Evolutionary conservation across 2,888 invertebrate genomes (phyloP), one percentile per base, ranked within the genome.

Genomic region (Steinernema scapterisci): DNA sequence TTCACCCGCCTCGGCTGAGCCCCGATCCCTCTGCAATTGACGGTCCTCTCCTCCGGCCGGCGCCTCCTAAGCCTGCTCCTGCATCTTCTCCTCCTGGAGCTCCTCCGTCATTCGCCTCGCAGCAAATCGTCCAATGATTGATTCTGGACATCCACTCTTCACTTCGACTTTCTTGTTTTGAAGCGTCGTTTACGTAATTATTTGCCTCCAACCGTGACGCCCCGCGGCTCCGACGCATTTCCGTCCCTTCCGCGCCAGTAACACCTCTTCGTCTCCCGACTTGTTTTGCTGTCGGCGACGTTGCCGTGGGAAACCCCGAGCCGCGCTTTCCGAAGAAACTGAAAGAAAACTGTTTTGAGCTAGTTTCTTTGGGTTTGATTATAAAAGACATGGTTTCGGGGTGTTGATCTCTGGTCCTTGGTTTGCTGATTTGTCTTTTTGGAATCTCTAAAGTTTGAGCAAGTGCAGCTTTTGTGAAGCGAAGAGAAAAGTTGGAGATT

Each of bases 81-180:
- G 38, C 38, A 21, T 19, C 23, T 21, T 9, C 52, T 52, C 23
- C 21, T 3, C 38, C 38, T 38, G 5, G 38, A 38, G 9, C 38
- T 38, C 38, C 38, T 38, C 38, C 38, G 38, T 38, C 38, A 21
- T 63, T 38, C 25, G 25, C 16, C 31, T 63, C 63, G 19, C 11
- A 63, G 13, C 63, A 63, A 63, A 63, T 63, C 63, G 63, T 11
- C 23, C 54, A 25, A 54, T 54, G 54, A 63, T 48, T 48, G 48
- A 48, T 48, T 48, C 48, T 19, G 48, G 19, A 48, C 48, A 16
- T 48, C 19, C 19, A 27, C 31, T 27, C 63, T 38, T 9, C 38
- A 38, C 38, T 9, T 31, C 1, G 25, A 9, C 19, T 38, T 27
- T 31, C 63, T 13, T 63, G 63, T 63, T 63, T 63, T 27, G 63